phyloP scores from a whole-genome alignment of 2,888 invertebrate genomes.

The Apamea monoglypha region DNA sequence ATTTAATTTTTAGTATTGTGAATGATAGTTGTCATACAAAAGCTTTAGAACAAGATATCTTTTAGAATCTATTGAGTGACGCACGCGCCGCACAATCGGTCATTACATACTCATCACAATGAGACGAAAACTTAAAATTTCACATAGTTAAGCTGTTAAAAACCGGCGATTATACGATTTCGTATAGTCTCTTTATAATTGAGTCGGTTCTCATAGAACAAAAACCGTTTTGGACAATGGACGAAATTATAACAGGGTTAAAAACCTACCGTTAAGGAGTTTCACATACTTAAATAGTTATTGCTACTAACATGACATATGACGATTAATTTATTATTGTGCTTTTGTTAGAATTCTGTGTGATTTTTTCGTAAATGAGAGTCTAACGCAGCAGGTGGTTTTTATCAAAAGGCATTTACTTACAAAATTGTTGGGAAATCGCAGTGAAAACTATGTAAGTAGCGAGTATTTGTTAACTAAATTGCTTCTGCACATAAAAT shows the following conservation, averaged over 20 bases:
- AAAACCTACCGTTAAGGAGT: constrained; percentile 83
- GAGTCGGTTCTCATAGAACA: constrained; percentile 89
- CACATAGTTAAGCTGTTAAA: constrained; percentile 90
- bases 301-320: constrained; percentile 86
- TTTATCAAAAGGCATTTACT: constrained; percentile 54
- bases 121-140: constrained; percentile 84
- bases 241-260: constrained; percentile 88
- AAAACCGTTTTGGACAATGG: constrained; percentile 88
- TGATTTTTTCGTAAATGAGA: constrained; percentile 68
- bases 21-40: constrained; percentile 58
- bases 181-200: constrained; percentile 84
- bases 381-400: constrained; percentile 55
- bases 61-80: constrained; percentile 42
- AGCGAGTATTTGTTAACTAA: constrained; percentile 43
- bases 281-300: constrained; percentile 89
- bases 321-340: constrained; percentile 84
- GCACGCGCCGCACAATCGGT: constrained; percentile 56
- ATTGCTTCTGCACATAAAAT: constrained; percentile 56
- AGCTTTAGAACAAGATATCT: constrained; percentile 18
- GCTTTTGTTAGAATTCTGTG: constrained; percentile 79
- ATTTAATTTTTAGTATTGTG: constrained; percentile 45
- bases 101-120: constrained; percentile 84
- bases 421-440: constrained; percentile 63
- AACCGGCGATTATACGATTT: constrained; percentile 88
- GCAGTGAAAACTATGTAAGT: constrained; percentile 48